phyloP scores from a whole-genome alignment of 2,113 vertebrate genomes.

The Eolophus roseicapilla region DNA sequence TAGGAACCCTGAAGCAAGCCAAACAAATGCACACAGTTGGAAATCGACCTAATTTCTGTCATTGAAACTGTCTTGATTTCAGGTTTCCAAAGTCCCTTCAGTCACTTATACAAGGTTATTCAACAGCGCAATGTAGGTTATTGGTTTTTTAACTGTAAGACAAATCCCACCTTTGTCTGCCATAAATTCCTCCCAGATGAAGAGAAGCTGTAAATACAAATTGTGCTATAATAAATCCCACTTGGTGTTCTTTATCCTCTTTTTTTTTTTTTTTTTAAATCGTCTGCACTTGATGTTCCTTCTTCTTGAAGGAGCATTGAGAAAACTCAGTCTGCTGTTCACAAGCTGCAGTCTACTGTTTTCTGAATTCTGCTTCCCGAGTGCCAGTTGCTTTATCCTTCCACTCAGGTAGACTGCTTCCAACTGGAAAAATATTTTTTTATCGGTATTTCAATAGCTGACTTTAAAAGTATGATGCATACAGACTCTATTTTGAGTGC shows the following conservation, averaged over 20 bases:
- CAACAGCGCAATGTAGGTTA: not conserved
- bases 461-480: not conserved
- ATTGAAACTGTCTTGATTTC: not conserved
- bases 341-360: not conserved
- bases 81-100: not conserved
- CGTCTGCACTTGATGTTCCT: not conserved
- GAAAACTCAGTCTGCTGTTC: not conserved
- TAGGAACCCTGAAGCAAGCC: not conserved
- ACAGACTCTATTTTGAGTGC: not conserved
- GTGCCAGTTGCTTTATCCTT: not conserved
- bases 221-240: not conserved
- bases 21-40: not conserved
- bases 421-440: conserved; percentile 8
- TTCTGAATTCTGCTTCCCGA: not conserved
- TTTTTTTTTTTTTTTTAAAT: not conserved
- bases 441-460: not conserved
- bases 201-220: conserved; percentile 4
- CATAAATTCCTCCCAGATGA: not conserved
- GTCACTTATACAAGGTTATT: not conserved
- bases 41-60: not conserved
- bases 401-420: conserved; percentile 8
- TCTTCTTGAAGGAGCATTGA: not conserved
- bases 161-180: not conserved
- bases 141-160: not conserved
- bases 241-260: not conserved